phyloP scores from a whole-genome alignment of 2,888 invertebrate species.

The Plebejus argus region DNA sequence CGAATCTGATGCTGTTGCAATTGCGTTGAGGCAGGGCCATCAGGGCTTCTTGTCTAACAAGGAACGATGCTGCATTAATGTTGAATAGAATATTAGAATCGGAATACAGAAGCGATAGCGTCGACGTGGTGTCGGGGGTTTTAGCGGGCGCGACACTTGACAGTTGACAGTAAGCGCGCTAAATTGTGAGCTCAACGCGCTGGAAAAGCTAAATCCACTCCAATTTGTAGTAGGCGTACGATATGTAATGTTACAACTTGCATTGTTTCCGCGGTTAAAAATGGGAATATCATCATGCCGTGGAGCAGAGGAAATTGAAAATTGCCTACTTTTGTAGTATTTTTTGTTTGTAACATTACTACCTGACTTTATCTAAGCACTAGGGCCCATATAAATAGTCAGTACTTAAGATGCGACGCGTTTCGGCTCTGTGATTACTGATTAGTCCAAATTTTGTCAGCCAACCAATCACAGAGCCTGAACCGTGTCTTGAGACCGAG shows the following conservation, averaged over 20 bases:
- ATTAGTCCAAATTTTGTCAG: no score
- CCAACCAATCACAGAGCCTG: no score
- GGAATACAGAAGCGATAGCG: background rate
- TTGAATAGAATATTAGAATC: background rate
- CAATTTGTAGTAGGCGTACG: conserved; percentile 38
- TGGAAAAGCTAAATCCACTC: conserved; percentile 41
- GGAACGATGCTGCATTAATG: background rate
- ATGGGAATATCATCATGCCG: conserved; percentile 55
- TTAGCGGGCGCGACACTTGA: conserved; percentile 51
- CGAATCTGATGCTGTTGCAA: no score
- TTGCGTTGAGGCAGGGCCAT: no score
- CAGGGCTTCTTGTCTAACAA: no score
- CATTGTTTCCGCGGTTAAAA: conserved; percentile 55
- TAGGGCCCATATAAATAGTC: no score
- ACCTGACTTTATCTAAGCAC: no score
- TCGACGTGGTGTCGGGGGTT: conserved; percentile 25
- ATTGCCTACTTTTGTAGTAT: background rate
- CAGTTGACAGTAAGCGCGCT: conserved; percentile 57
- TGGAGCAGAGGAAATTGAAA: conserved; percentile 47
- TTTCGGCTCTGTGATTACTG: no score
- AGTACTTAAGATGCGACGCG: no score
- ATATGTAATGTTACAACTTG: conserved; percentile 48
- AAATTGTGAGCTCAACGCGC: conserved; percentile 47
- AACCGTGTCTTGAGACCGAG: no score
- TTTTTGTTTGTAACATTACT: no score